Evolutionary conservation across 2,888 invertebrate species (phyloP), one percentile per base, ranked within the genome.

Genomic region (Sisyra nigra): DNA sequence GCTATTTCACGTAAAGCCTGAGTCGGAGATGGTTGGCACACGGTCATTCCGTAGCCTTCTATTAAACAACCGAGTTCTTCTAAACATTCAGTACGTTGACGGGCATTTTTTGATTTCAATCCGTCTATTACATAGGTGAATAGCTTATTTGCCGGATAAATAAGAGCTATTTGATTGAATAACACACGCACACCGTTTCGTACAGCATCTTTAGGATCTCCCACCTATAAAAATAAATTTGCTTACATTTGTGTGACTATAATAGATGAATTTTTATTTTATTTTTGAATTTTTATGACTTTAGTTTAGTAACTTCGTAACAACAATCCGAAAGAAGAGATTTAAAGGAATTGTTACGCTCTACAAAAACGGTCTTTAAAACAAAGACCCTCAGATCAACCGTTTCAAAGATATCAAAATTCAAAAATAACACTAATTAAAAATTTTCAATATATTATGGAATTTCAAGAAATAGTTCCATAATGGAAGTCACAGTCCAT

Each of bases 121-220:
- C 94, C 97, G 52, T 97, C 96, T 80, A 94, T 86, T 13, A 96
- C 68, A 53, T 84, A 88, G 0, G 80, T 75, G 57, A 92, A 94
- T 48, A 96, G 69, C 61, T 92, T 91, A 47, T 81, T 82, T 29
- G 86, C 82, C 0, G 93, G 82, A 65, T 89, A 93, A 6, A 96
- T 78, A 5, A 79, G 70, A 49, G 82, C 82, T 41, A 94, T 80
- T 61, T 83, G 83, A 52, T 80, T 82, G 52, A 97, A 76, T 3
- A 97, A 69, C 2, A 78, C 72, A 48, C 88, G 79, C 1, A 96
- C 93, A 30, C 86, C 87, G 57, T 85, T 83, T 13, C 96, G 74
- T 0, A 97, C 89, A 9, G 89, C 76, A 61, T 97, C 96, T 64
- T 97, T 97, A 0, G 94, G 85, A 61, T 97, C 96, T 3, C 96